A percentile compares a stretch with the other conserved stretches of the same genome.
Evolutionary conservation across 2,888 invertebrate species (phyloP).

Genomic region (Tipula unca): DNA sequence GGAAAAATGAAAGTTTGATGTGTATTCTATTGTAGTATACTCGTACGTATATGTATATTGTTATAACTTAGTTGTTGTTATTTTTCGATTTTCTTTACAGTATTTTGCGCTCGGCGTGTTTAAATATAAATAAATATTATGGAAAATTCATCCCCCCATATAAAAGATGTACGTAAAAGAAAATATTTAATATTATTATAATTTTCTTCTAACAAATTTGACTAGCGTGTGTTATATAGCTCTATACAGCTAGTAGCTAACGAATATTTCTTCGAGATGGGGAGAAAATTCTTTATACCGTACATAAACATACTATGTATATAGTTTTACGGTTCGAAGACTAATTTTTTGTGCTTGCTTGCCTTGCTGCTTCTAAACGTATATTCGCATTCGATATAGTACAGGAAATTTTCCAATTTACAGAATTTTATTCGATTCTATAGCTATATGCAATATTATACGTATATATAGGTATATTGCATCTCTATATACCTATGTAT

Average conservation of each 20-base stretch:
- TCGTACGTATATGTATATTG: no score
- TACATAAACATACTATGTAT: neutral
- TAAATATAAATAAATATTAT: neutral
- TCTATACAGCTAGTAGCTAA: neutral
- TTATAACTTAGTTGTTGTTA: neutral
- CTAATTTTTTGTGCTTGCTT: neutral
- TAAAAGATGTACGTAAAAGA: neutral
- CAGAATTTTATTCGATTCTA: neutral
- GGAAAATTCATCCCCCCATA: neutral
- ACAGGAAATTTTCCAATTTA: neutral
- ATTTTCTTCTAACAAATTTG: neutral
- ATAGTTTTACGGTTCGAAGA: neutral
- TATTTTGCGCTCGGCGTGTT: neutral
- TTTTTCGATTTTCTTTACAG: neutral
- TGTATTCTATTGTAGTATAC: no score
- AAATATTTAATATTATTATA: slow-evolving; percentile 8
- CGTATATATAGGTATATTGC: no score
- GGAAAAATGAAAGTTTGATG: neutral
- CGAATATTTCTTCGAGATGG: neutral
- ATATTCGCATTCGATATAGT: neutral
- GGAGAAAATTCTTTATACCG: neutral
- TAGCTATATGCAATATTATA: no score
- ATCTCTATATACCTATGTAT: no score
- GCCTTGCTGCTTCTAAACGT: neutral
- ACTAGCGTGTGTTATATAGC: neutral